Evolutionary conservation across 2,113 vertebrate genomes (phyloP).

Genomic region (Anguilla japonica): DNA sequence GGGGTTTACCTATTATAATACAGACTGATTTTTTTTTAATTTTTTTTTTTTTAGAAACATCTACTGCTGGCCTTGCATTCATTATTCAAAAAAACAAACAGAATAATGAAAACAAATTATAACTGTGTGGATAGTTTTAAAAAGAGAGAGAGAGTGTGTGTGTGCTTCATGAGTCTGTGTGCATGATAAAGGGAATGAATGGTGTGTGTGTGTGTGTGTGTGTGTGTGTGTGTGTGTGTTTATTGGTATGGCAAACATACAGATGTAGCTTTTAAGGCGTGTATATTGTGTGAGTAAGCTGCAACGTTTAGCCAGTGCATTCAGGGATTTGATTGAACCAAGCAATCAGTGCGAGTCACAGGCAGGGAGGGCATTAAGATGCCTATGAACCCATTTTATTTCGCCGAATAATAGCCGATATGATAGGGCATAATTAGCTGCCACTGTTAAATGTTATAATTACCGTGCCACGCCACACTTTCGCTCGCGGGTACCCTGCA

Average conservation of each 20-base stretch:
- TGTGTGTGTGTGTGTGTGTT: not conserved
- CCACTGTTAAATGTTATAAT: slow-evolving; percentile 1
- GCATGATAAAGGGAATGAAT: too few species aligned
- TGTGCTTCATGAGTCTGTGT: too few species aligned
- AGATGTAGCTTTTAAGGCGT: not conserved
- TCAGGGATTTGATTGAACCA: not conserved
- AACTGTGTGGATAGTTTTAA: not conserved
- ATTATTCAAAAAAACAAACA: not conserved
- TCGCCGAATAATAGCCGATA: not conserved
- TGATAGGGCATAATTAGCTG: not conserved
- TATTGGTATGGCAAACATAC: not conserved
- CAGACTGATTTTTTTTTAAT: not conserved
- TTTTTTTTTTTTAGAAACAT: not conserved
- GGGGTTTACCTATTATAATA: not conserved
- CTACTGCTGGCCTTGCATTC: not conserved
- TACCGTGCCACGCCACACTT: not conserved
- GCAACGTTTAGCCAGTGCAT: not conserved
- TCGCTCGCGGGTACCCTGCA: not conserved
- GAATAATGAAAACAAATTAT: not conserved
- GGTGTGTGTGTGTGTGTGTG: too few species aligned
- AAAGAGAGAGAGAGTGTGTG: too few species aligned
- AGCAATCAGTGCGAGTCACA: not conserved
- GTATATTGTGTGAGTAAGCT: not conserved
- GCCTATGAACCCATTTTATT: not conserved
- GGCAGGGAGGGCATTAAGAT: not conserved